Evolutionary conservation across 2,888 invertebrate species (phyloP).

Genomic region (Beris chalybata): DNA sequence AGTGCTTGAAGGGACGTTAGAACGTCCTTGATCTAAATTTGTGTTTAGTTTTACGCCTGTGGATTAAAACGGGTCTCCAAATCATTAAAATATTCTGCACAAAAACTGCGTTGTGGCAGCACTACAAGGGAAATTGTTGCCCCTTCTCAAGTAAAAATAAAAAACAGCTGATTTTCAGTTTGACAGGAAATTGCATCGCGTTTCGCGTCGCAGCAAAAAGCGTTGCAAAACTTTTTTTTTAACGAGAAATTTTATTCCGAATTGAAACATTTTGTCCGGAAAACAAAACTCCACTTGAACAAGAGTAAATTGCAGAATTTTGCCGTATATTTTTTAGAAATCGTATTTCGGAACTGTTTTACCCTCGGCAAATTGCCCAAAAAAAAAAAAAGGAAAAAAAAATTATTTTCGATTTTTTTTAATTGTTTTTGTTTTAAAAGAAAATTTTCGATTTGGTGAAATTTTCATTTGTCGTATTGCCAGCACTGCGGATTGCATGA

Average conservation of each 20-base stretch:
- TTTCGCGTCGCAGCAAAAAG: neutral
- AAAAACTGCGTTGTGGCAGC: neutral
- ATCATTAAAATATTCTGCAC: neutral
- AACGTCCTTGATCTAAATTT: too few species aligned
- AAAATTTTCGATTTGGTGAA: neutral
- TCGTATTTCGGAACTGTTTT: too few species aligned
- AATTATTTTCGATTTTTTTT: neutral
- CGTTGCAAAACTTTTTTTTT: constrained; percentile 21
- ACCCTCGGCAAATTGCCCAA: neutral
- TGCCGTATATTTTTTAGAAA: neutral
- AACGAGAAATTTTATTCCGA: constrained; percentile 16
- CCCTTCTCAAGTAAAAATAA: neutral
- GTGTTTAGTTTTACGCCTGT: neutral
- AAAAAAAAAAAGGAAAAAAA: too few species aligned
- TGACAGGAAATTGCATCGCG: constrained; percentile 18
- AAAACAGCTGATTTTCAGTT: constrained; percentile 20
- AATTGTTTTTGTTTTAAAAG: neutral
- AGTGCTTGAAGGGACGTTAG: too few species aligned
- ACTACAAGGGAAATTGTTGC: neutral
- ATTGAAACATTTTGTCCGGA: neutral
- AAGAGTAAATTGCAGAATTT: constrained; percentile 1
- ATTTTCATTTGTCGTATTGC: neutral
- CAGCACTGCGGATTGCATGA: constrained; percentile 13
- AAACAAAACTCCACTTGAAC: neutral
- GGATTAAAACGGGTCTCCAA: neutral